Conservation (phyloP, 2,797 vertebrate genomes). For the Buceros bicornis region DNA sequence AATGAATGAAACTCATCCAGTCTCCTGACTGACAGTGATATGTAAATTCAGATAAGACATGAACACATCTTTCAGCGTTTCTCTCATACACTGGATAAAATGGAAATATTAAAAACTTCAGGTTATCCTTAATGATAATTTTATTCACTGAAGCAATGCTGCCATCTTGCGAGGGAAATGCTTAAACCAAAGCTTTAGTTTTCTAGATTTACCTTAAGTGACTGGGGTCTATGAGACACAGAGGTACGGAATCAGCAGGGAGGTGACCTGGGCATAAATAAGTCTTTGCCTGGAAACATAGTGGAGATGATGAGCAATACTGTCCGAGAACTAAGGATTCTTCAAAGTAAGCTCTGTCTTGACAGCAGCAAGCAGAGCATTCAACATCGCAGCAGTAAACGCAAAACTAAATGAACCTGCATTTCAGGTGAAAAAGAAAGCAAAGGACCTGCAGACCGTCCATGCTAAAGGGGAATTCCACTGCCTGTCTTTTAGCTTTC, state of each 20-base stretch:
- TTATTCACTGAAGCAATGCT: conserved; percentile 48
- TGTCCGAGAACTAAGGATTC: not conserved
- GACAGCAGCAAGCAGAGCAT: not conserved
- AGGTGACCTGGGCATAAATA: not conserved
- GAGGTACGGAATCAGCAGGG: not conserved
- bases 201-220: not conserved
- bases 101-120: not conserved
- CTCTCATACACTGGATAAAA: not conserved
- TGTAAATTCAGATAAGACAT: not conserved
- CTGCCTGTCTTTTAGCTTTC: not conserved
- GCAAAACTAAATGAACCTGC: not conserved
- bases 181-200: not conserved
- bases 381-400: not conserved
- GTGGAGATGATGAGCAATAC: not conserved
- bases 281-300: not conserved
- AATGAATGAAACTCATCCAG: not conserved
- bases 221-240: not conserved
- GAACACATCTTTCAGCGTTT: not conserved
- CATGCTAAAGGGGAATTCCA: not conserved
- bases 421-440: not conserved
- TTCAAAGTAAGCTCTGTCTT: not conserved
- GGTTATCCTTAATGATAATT: not conserved
- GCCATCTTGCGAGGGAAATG: conserved; percentile 43
- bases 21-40: not conserved
- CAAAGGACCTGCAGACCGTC: not conserved